Conservation (phyloP, 2,113 vertebrate species). For the Bothrops jararaca region DNA sequence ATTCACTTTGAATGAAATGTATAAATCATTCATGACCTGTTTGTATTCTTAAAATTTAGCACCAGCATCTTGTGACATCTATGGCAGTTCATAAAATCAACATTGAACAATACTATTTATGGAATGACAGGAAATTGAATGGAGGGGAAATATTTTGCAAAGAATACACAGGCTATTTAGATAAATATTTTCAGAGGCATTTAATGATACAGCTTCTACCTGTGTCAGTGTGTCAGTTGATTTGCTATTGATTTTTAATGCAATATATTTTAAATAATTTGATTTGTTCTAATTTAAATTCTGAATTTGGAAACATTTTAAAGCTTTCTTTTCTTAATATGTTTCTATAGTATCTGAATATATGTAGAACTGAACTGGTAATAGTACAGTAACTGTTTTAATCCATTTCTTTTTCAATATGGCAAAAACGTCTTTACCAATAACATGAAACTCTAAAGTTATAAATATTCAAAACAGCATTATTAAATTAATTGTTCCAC, state of each 20-base stretch:
- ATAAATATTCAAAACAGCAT: neutral
- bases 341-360: neutral
- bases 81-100: neutral
- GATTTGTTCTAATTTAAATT: neutral
- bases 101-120: neutral
- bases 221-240: neutral
- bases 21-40: neutral
- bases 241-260: neutral
- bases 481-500: neutral
- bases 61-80: neutral
- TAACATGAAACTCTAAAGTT: neutral
- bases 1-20: neutral
- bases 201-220: neutral
- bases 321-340: neutral
- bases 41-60: neutral
- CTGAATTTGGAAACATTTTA: neutral
- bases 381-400: neutral
- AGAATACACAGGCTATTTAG: neutral
- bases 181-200: neutral
- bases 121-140: neutral
- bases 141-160: neutral
- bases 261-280: neutral
- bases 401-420: neutral
- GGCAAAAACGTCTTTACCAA: neutral
- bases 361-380: neutral